Evolutionary conservation across 1,140 invertebrate genomes (phyloP), one percentile per base, ranked within the genome.

Genomic region (Drosophila biarmipes): DNA sequence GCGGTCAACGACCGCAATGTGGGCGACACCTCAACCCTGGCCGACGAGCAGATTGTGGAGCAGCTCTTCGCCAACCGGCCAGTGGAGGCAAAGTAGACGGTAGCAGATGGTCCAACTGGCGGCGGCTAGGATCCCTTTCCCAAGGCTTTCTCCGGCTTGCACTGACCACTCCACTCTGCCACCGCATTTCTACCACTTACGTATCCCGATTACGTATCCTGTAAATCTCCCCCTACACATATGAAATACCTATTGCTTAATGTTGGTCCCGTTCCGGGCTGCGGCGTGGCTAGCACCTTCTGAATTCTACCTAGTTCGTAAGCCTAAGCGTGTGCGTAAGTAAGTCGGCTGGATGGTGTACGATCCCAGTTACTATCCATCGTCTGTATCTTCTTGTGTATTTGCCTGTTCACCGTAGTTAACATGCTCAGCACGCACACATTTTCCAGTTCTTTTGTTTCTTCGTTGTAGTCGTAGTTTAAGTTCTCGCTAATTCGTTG

Each of bases 11-110:
- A 98, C 79, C 93, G 93, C 34, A 95, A 99, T 75, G 95, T 99
- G 48, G 99, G 98, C 6, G 98, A 99, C 92, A 96, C 95, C 0
- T 97, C 97, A 11, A 99, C 98, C 1, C 92, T 99, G 58, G 97
- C 97, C 31, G 98, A 99, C 84, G 97, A 97, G 67, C 93, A 93
- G 5, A 95, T 99, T 61, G 96, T 99, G 27, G 95, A 97, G 40
- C 92, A 95, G 72, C 93, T 98, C 5, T 97, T 98, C 78, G 94
- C 95, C 27, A 94, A 95, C 71, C 94, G 95, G 90, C 95, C 95
- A n/a, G 48, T 80, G 24, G 91, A 92, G 74, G 79, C 81, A 63
- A 91, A 91, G 85, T 92, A 91, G 71, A 90, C 19, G 71, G 42
- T 29, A 35, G 31, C 11, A 38, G 31, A 27, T 19, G 27, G 27